Conservation (phyloP, 2,113 vertebrate genomes). For the Genyomyrus donnyi region DNA sequence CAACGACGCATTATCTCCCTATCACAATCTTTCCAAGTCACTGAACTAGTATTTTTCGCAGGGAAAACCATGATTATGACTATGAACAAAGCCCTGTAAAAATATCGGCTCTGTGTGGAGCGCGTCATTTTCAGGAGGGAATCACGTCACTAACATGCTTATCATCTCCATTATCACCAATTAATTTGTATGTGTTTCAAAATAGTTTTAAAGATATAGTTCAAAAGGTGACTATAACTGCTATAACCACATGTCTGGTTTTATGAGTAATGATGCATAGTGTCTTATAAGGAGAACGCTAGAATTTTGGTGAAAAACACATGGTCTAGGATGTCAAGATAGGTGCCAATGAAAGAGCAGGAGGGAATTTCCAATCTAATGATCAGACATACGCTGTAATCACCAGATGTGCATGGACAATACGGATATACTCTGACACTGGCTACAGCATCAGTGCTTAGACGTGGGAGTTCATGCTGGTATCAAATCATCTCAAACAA, state of each 20-base stretch:
- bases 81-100: neutral
- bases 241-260: neutral
- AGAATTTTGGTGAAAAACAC: neutral
- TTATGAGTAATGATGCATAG: neutral
- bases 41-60: neutral
- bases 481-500: neutral
- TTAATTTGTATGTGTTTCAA: slow-evolving; percentile 1
- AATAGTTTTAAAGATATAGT: neutral
- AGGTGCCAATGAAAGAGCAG: neutral
- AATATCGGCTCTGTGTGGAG: neutral
- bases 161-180: neutral
- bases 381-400: neutral
- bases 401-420: neutral
- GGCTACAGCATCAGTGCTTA: neutral
- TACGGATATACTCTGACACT: neutral
- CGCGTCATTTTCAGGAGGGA: neutral
- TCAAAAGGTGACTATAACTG: neutral
- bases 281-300: neutral
- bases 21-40: neutral
- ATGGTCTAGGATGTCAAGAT: neutral
- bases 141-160: slow-evolving; percentile 1
- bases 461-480: neutral
- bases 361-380: neutral
- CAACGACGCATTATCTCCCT: neutral
- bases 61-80: neutral